Percentiles rank a stretch among this genome's conserved stretches.
phyloP scores from a whole-genome alignment of 2,113 vertebrate species.

The Galbula dea region DNA sequence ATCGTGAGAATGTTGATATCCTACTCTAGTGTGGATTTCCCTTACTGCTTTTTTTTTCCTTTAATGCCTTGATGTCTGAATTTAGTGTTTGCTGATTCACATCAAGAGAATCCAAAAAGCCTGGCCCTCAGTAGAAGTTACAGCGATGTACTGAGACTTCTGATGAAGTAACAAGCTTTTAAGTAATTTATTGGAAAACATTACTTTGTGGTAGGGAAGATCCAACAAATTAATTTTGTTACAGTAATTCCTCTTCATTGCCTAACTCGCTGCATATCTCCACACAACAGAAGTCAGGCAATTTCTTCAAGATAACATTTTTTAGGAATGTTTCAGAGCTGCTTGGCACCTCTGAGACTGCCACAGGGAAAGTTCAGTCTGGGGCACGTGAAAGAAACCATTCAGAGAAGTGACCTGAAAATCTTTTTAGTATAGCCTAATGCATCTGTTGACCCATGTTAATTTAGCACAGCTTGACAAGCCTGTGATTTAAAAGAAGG shows the following conservation, averaged over 20 bases:
- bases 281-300: background rate
- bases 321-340: background rate
- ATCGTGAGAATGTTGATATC: background rate
- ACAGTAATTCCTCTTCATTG: background rate
- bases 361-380: background rate
- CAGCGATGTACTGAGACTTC: background rate
- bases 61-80: background rate
- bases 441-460: background rate
- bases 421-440: background rate
- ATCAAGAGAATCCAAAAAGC: background rate
- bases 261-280: background rate
- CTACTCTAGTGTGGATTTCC: background rate
- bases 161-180: background rate
- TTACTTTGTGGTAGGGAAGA: background rate
- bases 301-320: background rate
- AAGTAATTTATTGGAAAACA: background rate
- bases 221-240: background rate
- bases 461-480: background rate
- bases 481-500: background rate
- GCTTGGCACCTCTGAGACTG: background rate
- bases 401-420: conserved; percentile 34
- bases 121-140: background rate
- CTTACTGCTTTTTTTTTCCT: background rate
- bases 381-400: conserved; percentile 9
- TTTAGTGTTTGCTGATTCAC: background rate